Conservation (phyloP, 2,797 vertebrate genomes). For the Sandelia bainsii region DNA sequence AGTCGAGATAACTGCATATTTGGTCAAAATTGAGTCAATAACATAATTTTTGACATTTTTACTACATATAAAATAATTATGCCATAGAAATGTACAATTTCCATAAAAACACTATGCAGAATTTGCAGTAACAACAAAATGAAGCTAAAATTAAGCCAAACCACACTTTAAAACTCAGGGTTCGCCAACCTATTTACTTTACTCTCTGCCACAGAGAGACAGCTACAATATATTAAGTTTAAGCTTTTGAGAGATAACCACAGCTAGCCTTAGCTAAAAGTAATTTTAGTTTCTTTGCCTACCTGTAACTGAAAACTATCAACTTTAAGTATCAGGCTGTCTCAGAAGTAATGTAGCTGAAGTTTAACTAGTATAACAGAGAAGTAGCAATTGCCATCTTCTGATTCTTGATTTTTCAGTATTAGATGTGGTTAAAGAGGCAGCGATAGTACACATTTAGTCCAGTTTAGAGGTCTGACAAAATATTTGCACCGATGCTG, state of each 20-base stretch:
- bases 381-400: background rate
- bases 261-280: background rate
- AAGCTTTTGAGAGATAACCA: slow-evolving; percentile 1
- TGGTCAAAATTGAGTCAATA: slow-evolving; percentile 33
- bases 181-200: slow-evolving; percentile 2
- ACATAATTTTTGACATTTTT: slow-evolving; percentile 41
- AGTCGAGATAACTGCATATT: slow-evolving; percentile 30
- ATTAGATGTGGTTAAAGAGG: background rate
- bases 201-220: slow-evolving; percentile 2
- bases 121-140: slow-evolving; percentile 32
- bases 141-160: slow-evolving; percentile 13
- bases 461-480: no score
- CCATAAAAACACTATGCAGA: slow-evolving; percentile 21
- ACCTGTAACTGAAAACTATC: background rate
- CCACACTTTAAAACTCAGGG: slow-evolving; percentile 15
- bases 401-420: background rate
- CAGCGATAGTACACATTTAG: background rate
- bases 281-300: slow-evolving; percentile 3
- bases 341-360: background rate
- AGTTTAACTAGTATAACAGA: background rate
- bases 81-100: slow-evolving; percentile 39
- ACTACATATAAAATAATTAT: slow-evolving; percentile 27
- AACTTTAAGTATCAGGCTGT: background rate
- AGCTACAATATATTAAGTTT: background rate
- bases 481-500: no score